These are phyloP conservation scores for Meriones psammophilus DNA, from an alignment of 2,797 vertebrate species.

Conservation along the genomic window DNA sequence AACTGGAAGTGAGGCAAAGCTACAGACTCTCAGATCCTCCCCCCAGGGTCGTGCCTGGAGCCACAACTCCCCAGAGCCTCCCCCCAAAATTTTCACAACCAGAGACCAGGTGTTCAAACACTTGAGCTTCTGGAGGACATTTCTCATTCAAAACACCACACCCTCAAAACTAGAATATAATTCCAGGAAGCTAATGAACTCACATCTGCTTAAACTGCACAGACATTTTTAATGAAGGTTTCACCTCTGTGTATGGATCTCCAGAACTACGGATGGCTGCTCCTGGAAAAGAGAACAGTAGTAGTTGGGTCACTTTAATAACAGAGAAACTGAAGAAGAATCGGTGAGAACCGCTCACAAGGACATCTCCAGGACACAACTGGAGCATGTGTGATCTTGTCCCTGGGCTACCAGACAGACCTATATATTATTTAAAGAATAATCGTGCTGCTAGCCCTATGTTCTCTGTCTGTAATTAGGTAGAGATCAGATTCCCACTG, in stretches of 20 bases:
- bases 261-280: neutral
- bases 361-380: neutral
- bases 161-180: conserved; percentile 4
- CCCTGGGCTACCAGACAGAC: conserved; percentile 28
- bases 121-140: neutral
- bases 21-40: no score
- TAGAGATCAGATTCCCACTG: conserved; percentile 34
- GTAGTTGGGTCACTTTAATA: conserved; percentile 14
- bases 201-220: conserved; percentile 22
- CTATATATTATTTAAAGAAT: conserved; percentile 70
- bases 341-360: conserved; percentile 38
- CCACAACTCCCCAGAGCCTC: no score
- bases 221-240: conserved; percentile 23
- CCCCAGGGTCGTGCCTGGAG: no score
- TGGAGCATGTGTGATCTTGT: conserved; percentile 31
- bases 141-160: neutral
- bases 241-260: conserved; percentile 30
- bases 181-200: conserved; percentile 57
- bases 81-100: neutral
- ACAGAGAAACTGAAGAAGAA: conserved; percentile 54
- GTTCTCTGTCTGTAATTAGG: conserved; percentile 55
- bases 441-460: conserved; percentile 17
- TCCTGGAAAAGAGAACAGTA: conserved; percentile 28
- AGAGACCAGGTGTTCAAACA: neutral
- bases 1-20: neutral